phyloP scores from a whole-genome alignment of 1,140 invertebrate species.

The Drosophila bifasciata region DNA sequence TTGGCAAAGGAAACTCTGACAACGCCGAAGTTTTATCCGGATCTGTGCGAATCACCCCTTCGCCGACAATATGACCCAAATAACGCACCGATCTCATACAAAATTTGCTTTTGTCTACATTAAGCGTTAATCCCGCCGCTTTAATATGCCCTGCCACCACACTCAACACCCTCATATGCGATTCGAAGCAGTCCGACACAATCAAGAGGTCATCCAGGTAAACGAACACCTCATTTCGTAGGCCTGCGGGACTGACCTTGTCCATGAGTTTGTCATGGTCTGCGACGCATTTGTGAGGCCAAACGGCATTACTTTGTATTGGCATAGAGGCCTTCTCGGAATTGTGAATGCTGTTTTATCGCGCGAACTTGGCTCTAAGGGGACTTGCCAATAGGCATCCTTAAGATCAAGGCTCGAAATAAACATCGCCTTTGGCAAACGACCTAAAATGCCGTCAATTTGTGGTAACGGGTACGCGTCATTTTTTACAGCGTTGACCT shows the following conservation, averaged over 20 bases:
- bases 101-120: conserved; percentile 18
- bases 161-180: not conserved
- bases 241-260: conserved; percentile 4
- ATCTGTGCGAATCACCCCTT: not conserved
- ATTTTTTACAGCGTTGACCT: conserved; percentile 13
- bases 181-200: conserved; percentile 1
- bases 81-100: conserved; percentile 6
- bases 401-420: conserved; percentile 1
- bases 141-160: not conserved
- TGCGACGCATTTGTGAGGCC: conserved; percentile 1
- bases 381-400: conserved; percentile 6
- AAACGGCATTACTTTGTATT: conserved; percentile 4
- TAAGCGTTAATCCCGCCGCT: not conserved
- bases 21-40: not conserved
- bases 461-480: conserved; percentile 7
- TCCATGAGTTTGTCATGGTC: conserved; percentile 10
- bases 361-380: not conserved
- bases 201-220: conserved; percentile 8
- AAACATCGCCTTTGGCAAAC: conserved; percentile 1
- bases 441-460: conserved; percentile 3
- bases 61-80: conserved; percentile 11
- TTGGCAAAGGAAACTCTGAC: not conserved
- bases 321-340: not conserved
- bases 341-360: not conserved
- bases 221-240: not conserved